Base-by-base conservation (phyloP, 2,113 vertebrate species). In the Forbesichthys agassizii region DNA sequence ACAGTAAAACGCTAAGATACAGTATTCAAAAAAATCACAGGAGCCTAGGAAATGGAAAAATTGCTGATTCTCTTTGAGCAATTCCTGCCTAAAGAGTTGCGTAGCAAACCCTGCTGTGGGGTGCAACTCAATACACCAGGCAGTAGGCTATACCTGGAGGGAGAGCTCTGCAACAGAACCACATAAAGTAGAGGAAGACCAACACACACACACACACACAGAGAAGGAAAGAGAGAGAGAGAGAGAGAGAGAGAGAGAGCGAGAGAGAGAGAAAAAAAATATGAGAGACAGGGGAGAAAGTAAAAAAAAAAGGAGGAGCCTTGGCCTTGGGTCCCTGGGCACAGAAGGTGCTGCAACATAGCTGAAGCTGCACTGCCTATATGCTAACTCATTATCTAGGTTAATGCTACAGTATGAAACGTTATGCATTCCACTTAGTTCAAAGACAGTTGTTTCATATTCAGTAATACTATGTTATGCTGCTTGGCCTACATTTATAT, bases 251-350 rank as follows among this genome's bases (percentile, higher is more conserved):
- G 67, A 71, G 16, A 27, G 48, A 64, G 51, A 36, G 48, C 20
- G 13, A 51, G 59, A 47, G 53, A 63, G 46, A 47, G 57, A 61
- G 42, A 42, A 63, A 11, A 49, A 16, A 48, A n/a, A 63, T 12
- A 11, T 18, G 10, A 51, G 48, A 9, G 18, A 33, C 20, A 12
- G 48, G 27, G 20, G 16, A 20, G 18, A 53, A 20, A 13, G 20
- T 42, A 11, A 42, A 33, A 11, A 36, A 36, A 8, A 46, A 47
- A 53, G 60, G 16, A 57, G 94, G 94, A 94, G 92, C 90, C 73
- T 65, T 93, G 92, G 88, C 91, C 87, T 93, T 92, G 95, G 95
- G 92, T 93, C 93, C 93, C 95, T 93, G 93, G 95, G 94, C 92
- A 92, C 94, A 91, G 93, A 93, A 93, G 93, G 94, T 93, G 93